phyloP scores from a whole-genome alignment of 2,797 vertebrate species.

The Siniperca scherzeri region DNA sequence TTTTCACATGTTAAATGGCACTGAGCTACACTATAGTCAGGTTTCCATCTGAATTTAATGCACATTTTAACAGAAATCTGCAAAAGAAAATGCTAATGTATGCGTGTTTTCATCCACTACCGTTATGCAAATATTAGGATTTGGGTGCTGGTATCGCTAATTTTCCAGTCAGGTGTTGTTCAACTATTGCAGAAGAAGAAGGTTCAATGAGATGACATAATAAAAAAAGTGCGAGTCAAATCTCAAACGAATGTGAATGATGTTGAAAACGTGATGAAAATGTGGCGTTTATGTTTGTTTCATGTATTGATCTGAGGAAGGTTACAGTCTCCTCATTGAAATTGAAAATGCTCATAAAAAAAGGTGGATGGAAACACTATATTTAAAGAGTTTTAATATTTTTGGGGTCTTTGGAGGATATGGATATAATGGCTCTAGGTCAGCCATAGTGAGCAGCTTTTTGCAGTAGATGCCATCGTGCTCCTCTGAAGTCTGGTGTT shows the following conservation, averaged over 20 bases:
- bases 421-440: not conserved
- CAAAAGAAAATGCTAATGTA: not conserved
- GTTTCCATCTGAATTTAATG: not conserved
- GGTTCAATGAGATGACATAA: not conserved
- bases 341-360: not conserved
- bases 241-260: not conserved
- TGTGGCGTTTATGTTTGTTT: not conserved
- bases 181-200: not conserved
- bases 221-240: not conserved
- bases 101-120: not conserved
- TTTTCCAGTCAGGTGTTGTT: not conserved
- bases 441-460: not conserved
- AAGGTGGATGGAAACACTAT: not conserved
- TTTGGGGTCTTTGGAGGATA: constrained; percentile 10
- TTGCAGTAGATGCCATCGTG: not conserved
- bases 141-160: not conserved
- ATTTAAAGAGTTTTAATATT: not conserved
- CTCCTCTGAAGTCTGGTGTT: constrained; percentile 14
- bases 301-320: not conserved
- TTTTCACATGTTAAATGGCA: not conserved
- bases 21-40: not conserved
- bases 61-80: not conserved
- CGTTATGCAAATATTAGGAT: not conserved
- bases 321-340: not conserved
- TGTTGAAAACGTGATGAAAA: not conserved